Conservation (phyloP, 2,113 vertebrate genomes). For the Pseudorhombus dupliciocellatus region DNA sequence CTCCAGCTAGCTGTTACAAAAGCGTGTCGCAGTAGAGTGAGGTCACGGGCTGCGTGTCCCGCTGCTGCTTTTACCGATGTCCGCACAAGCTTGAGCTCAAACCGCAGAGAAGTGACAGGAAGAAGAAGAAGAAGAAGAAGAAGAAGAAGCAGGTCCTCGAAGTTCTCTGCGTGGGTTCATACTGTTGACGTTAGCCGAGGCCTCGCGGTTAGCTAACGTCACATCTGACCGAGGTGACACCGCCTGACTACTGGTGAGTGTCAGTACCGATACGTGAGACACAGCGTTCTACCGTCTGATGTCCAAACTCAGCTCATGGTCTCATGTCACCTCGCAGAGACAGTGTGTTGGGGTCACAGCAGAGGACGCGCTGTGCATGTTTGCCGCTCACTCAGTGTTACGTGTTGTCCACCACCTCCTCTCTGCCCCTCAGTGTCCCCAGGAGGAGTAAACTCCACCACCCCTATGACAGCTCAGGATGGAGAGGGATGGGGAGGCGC, state of each 20-base stretch:
- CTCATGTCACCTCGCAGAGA: too few relatives aligned
- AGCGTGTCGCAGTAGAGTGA: neutral
- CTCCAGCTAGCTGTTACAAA: conserved; percentile 1
- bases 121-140: neutral
- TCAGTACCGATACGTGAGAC: neutral
- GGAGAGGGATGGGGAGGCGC: conserved; percentile 76
- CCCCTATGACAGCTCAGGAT: conserved; percentile 73
- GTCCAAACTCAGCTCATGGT: neutral
- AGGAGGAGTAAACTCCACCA: conserved; percentile 27
- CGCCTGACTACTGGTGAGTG: conserved; percentile 43
- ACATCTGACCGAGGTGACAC: conserved; percentile 1
- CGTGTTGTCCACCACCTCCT: neutral
- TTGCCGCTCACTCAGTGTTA: neutral
- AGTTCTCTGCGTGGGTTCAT: neutral
- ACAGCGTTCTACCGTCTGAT: neutral
- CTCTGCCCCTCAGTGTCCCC: conserved; percentile 46
- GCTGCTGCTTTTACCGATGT: too few relatives aligned
- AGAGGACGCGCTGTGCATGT: neutral
- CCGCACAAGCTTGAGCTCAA: too few relatives aligned
- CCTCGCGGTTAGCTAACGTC: conserved; percentile 34
- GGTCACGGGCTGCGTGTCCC: neutral
- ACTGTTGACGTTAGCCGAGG: neutral
- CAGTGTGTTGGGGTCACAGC: neutral
- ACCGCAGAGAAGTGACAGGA: neutral
- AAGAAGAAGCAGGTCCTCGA: neutral